Base-by-base conservation (phyloP, 2,888 invertebrate species). In the Polyommatus iphigenia region DNA sequence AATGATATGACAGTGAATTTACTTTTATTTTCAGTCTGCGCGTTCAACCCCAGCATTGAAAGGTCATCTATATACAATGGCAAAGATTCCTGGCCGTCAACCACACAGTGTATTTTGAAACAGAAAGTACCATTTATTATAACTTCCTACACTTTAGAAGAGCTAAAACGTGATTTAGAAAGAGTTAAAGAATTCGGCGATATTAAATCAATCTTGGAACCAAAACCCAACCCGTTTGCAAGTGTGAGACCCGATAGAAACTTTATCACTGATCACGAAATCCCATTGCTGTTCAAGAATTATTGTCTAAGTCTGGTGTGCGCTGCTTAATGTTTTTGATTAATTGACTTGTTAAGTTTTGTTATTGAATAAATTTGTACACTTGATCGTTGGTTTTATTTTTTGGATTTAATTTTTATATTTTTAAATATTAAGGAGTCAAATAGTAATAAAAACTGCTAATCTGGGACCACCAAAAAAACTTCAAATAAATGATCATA, bases 241-340 rank as follows among this genome's bases (percentile, higher is more conserved):
- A 96, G 97, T 71, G 94, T 95, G 0, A 94, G 96, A 80, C 97
- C 97, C 0, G 96, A 96, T 82, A 94, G 97, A 76, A 97, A 97
- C 84, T 96, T 97, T 81, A 96, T 97, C 18, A 96, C 96, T 7
- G 97, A 97, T 83, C 95, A 97, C 80, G 95, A 95, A 73, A 95
- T 94, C 75, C 97, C 97, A 0, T 88, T 97, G 79, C 94, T 97
- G 84, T 97, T 96, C 84, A 97, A 97, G 85, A 97, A 97, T 89
- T 95, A 95, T 87, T 96, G 95, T 87, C 92, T 94, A 81, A 91
- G 95, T 83, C 90, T 96, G 79, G 87, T 96, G 71, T 87, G 89
- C 86, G 92, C 91, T 79, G 83, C 81, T 77, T 82, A 78, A 73
- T 10, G 76, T 67, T 71, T 78, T 67, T 78, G n/a, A 71, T 41